phyloP scores from a whole-genome alignment of 2,888 invertebrate genomes.

The Phortica okadai region DNA sequence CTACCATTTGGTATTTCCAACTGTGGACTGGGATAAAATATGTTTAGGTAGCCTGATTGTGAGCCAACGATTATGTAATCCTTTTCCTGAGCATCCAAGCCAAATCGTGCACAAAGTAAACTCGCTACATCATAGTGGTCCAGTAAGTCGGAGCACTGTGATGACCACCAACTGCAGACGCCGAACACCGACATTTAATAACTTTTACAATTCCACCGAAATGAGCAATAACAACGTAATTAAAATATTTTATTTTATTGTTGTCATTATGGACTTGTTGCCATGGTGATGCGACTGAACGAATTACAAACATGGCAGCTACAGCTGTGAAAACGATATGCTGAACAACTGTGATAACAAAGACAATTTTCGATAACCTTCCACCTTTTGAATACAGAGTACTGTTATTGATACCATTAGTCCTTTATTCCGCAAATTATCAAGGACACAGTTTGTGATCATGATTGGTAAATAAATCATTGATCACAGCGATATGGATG shows the following conservation, averaged over 20 bases:
- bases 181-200: constrained; percentile 92
- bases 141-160: constrained; percentile 80
- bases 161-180: constrained; percentile 92
- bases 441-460: too few species aligned
- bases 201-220: not conserved
- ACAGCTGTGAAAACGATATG: too few species aligned
- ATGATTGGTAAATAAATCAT: too few species aligned
- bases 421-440: too few species aligned
- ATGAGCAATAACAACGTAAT: not conserved
- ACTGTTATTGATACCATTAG: too few species aligned
- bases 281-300: not conserved
- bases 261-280: not conserved
- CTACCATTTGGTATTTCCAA: constrained; percentile 70
- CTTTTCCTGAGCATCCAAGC: constrained; percentile 79
- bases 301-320: too few species aligned
- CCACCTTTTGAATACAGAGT: too few species aligned
- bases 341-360: too few species aligned
- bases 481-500: too few species aligned
- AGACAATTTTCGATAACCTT: too few species aligned
- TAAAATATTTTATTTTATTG: not conserved
- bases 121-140: constrained; percentile 78
- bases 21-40: constrained; percentile 80
- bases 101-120: constrained; percentile 77
- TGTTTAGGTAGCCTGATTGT: constrained; percentile 87
- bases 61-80: constrained; percentile 88